Base-by-base conservation (phyloP, 2,113 vertebrate species). In the Pelodiscus sinensis region DNA sequence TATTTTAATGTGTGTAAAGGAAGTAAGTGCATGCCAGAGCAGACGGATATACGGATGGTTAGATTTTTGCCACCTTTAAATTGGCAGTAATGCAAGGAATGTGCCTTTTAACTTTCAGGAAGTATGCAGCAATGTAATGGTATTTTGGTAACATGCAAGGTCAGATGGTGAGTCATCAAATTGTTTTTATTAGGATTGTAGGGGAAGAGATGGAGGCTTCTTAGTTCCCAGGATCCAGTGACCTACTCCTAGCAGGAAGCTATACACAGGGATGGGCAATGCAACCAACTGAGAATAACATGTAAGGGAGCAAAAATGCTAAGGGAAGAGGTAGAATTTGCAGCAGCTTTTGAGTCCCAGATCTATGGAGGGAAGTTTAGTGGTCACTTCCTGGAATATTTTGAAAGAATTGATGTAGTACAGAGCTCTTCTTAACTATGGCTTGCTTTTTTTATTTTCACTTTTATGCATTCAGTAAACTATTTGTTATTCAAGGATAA, bases 381-480 rank as follows among this genome's bases (percentile, higher is more conserved):
- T 55, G 62, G 31, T 56, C 65, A 55, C 60, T 11, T 27, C 25
- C 68, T 11, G 44, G 52, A 88, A 8, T 38, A 82, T 7, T 22
- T 15, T 21, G 25, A 27, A 77, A 78, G 60, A 44, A 81, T 82
- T 60, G 56, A 57, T n/a, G 44, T 57, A 57, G 12, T 77, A 38
- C 24, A 0, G 0, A 92, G 31, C 44, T 75, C 3, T 81, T 94
- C 79, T 68, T 50, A 31, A 85, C 60, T 75, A 79, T 3, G 11
- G 24, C 38, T 35, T 65, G 57, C 5, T 52, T 55, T 65, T 90
- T 90, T 86, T 92, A 31, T 93, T 96, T 96, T 92, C 55, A 38
- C 54, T 95, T 96, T 92, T 91, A 90, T 24, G 6, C 11, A 13
- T 44, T 44, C 21, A 44, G 81, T 82, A 35, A 29, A 15, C 79